Evolutionary conservation across 2,113 vertebrate species (phyloP).

Genomic region (Neogobius melanostomus): DNA sequence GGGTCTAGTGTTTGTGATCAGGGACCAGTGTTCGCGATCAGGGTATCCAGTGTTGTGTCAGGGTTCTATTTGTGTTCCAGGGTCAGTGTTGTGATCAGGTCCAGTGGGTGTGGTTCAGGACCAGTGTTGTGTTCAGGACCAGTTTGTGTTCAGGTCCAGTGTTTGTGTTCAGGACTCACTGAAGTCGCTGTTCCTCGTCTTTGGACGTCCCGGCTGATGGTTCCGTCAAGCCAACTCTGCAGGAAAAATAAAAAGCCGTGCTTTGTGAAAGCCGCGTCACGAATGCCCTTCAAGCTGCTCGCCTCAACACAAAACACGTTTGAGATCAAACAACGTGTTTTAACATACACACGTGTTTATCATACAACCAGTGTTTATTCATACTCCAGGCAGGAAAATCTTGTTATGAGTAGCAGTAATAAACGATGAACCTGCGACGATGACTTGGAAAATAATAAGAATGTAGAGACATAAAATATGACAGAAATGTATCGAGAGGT

Average conservation of each 20-base stretch:
- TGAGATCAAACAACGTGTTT: too few species aligned
- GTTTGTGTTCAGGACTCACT: constrained; percentile 77
- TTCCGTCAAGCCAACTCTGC: constrained; percentile 94
- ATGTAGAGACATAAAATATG: too few species aligned
- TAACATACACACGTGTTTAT: too few species aligned
- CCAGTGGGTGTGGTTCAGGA: background rate
- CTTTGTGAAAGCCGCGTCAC: constrained; percentile 98
- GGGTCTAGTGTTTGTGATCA: background rate
- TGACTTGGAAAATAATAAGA: too few species aligned
- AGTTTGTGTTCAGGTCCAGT: background rate
- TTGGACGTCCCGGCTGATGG: constrained; percentile 92
- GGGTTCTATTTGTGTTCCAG: too few species aligned
- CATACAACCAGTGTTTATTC: too few species aligned
- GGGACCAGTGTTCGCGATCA: background rate
- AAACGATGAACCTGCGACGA: too few species aligned
- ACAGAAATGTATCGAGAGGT: too few species aligned
- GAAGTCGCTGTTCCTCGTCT: constrained; percentile 98
- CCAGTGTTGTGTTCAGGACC: too few species aligned
- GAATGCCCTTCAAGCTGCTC: constrained; percentile 98
- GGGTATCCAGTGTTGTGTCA: background rate
- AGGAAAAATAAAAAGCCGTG: constrained; percentile 97
- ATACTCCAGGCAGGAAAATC: too few species aligned
- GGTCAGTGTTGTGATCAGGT: too few species aligned
- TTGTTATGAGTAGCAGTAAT: too few species aligned
- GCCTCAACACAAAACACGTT: constrained; percentile 85